These are phyloP conservation scores for Brachylomia viminalis DNA, from an alignment of 2,888 invertebrate genomes.

Conservation along the genomic window DNA sequence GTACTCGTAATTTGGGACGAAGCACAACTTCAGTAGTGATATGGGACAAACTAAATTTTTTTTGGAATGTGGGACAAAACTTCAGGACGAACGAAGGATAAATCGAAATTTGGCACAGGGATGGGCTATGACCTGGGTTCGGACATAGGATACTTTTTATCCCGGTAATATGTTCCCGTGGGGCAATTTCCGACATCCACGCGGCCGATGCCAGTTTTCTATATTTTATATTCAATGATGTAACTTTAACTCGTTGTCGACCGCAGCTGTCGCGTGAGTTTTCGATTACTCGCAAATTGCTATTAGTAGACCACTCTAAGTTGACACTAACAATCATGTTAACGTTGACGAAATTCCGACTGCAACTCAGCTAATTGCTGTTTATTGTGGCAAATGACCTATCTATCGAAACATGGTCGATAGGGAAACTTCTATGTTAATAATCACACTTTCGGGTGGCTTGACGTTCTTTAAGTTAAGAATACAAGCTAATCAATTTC, in stretches of 20 bases:
- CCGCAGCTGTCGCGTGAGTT: constrained; percentile 24
- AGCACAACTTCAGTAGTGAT: too few species aligned
- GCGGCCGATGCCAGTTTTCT: not conserved
- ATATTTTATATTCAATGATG: not conserved
- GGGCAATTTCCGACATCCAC: not conserved
- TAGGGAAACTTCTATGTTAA: not conserved
- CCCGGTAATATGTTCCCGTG: not conserved
- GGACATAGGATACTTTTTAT: not conserved
- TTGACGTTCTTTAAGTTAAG: not conserved
- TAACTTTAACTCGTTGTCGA: constrained; percentile 18
- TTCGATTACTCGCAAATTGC: constrained; percentile 56
- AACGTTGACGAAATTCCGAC: constrained; percentile 36
- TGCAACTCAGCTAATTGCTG: constrained; percentile 33
- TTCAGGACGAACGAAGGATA: too few species aligned
- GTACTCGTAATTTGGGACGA: too few species aligned
- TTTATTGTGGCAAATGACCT: constrained; percentile 26
- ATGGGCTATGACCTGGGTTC: not conserved
- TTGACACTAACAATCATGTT: constrained; percentile 56
- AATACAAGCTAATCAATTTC: not conserved
- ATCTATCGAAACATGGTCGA: constrained; percentile 1
- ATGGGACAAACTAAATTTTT: too few species aligned
- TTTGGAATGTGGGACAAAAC: too few species aligned
- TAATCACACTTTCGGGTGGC: not conserved
- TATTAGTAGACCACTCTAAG: constrained; percentile 44
- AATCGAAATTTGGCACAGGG: not conserved